Conservation (phyloP, 1,140 invertebrate genomes). For the Globodera rostochiensis region DNA sequence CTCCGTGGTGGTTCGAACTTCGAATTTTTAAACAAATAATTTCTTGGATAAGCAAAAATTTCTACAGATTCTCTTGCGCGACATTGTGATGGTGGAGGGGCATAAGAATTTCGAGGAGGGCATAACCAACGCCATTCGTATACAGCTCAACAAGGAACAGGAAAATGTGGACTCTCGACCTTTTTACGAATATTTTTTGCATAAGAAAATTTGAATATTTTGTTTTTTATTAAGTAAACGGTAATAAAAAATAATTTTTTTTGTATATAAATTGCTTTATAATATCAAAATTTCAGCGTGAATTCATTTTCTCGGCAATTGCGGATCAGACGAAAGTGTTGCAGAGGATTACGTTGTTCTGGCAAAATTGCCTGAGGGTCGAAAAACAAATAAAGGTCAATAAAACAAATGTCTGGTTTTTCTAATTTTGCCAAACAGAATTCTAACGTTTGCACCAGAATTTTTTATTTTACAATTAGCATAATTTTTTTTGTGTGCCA, state of each 20-base stretch:
- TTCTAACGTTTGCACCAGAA: background rate
- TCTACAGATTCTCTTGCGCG: constrained; percentile 58
- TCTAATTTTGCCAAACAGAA: too few relatives aligned
- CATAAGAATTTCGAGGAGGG: constrained; percentile 72
- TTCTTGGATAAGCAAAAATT: background rate
- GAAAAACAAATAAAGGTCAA: constrained; percentile 5
- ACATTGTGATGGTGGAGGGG: constrained; percentile 77
- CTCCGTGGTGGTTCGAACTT: constrained; percentile 24
- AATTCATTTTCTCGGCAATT: constrained; percentile 36
- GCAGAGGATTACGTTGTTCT: constrained; percentile 31
- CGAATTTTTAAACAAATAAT: background rate
- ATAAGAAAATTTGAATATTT: constrained; percentile 17
- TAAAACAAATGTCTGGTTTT: background rate
- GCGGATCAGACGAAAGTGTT: constrained; percentile 31
- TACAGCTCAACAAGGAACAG: constrained; percentile 73
- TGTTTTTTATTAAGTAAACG: background rate
- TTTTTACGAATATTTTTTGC: constrained; percentile 19
- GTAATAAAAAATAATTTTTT: too few relatives aligned
- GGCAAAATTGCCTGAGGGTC: constrained; percentile 3
- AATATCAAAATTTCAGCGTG: constrained; percentile 15
- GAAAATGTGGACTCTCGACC: constrained; percentile 20
- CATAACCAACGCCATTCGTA: constrained; percentile 80
- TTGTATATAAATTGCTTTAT: background rate
- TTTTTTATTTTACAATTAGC: constrained; percentile 7
- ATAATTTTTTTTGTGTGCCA: too few relatives aligned